Conservation (phyloP, 2,797 vertebrate genomes). For the Thunnus albacares region DNA sequence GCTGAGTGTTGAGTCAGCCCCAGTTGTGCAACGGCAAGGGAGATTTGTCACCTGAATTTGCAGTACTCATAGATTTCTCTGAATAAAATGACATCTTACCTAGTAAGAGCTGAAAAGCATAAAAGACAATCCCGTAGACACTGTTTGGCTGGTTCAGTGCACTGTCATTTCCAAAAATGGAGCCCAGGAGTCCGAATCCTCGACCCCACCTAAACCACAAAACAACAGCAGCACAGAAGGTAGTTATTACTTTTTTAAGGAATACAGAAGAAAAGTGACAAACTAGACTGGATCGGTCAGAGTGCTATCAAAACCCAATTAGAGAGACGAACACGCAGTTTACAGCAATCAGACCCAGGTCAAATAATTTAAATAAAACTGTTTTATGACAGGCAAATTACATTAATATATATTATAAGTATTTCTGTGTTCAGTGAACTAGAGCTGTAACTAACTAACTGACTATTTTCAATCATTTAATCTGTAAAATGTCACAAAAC, state of each 20-base stretch:
- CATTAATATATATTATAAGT: neutral
- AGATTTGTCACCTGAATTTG: conserved; percentile 28
- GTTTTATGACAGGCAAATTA: neutral
- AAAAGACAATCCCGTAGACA: conserved; percentile 98
- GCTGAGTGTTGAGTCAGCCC: conserved; percentile 41
- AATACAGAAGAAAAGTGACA: conserved; percentile 2
- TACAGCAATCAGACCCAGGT: neutral
- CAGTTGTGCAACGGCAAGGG: neutral
- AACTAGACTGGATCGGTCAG: neutral
- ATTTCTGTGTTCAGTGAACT: neutral
- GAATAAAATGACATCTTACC: conserved; percentile 88
- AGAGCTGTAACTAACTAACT: neutral
- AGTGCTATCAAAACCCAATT: neutral
- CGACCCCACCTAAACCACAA: conserved; percentile 92
- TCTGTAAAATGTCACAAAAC: neutral
- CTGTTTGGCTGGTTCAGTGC: conserved; percentile 99
- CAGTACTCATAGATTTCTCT: neutral
- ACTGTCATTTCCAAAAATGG: conserved; percentile 98
- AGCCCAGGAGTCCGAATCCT: conserved; percentile 98
- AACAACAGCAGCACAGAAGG: conserved; percentile 9
- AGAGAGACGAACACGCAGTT: neutral
- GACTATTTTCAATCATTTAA: neutral
- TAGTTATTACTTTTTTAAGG: conserved; percentile 17
- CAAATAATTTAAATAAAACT: neutral
- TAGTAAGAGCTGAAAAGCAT: conserved; percentile 98